A percentile compares a stretch with the other conserved stretches of the same genome.
Conservation (phyloP, 2,797 vertebrate genomes). For the Diplodus puntazzo region DNA sequence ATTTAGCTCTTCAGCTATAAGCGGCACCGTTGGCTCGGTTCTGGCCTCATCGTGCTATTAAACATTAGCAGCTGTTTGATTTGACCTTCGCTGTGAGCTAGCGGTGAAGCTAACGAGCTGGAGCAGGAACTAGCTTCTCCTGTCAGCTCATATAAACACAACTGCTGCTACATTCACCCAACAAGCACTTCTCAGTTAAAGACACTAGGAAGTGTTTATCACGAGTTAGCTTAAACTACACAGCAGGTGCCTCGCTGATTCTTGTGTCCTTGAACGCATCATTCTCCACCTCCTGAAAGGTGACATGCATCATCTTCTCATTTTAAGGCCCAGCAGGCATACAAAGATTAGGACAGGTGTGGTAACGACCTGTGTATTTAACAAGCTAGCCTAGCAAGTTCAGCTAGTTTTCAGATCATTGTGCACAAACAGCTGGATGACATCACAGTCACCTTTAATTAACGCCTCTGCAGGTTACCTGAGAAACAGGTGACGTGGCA, state of each 20-base stretch:
- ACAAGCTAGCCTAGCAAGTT: too few species aligned
- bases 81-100: constrained; percentile 73
- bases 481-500: not conserved
- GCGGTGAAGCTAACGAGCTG: constrained; percentile 36
- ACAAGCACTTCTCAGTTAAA: rapidly evolving
- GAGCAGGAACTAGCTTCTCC: not conserved
- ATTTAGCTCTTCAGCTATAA: rapidly evolving
- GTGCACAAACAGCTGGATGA: too few species aligned
- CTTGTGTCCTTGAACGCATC: constrained; percentile 41
- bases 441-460: too few species aligned
- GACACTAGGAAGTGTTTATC: not conserved
- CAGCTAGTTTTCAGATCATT: not conserved
- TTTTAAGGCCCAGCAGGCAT: not conserved
- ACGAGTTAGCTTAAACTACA: rapidly evolving
- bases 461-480: not conserved
- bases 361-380: not conserved
- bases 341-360: too few species aligned
- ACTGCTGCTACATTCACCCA: rapidly evolving
- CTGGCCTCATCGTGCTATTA: not conserved
- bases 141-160: not conserved
- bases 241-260: not conserved
- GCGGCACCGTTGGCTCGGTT: too few species aligned
- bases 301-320: not conserved
- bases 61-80: constrained; percentile 10
- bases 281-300: not conserved